Conservation (phyloP, 2,113 vertebrate genomes). For the Actinemys pallida region DNA sequence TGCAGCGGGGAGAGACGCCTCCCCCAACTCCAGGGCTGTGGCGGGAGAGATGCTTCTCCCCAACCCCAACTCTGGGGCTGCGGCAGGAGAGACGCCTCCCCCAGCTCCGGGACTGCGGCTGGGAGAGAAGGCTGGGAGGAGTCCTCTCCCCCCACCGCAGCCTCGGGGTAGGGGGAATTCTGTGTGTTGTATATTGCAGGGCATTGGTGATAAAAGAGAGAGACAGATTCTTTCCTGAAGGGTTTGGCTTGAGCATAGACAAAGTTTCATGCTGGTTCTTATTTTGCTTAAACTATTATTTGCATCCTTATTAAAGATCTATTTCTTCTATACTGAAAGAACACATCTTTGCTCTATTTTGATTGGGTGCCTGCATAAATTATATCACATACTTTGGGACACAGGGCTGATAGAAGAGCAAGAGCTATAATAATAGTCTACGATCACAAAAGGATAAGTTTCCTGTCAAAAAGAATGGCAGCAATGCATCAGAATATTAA, state of each 20-base stretch:
- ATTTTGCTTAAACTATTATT: background rate
- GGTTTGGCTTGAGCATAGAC: slow-evolving; percentile 10
- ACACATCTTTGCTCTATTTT: slow-evolving; percentile 1
- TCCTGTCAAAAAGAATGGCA: slow-evolving; percentile 34
- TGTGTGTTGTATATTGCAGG: background rate
- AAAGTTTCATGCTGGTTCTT: background rate
- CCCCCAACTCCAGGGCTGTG: too few relatives aligned
- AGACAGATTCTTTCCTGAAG: background rate
- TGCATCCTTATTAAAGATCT: slow-evolving; percentile 26
- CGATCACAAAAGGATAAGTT: slow-evolving; percentile 27
- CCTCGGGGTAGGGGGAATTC: too few relatives aligned
- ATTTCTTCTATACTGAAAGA: background rate
- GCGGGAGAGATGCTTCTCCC: too few relatives aligned
- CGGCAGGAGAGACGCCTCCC: too few relatives aligned
- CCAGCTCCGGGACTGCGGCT: too few relatives aligned
- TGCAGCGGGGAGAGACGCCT: too few relatives aligned
- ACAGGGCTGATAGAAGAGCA: background rate
- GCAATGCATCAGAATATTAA: slow-evolving; percentile 40
- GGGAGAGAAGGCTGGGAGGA: too few relatives aligned
- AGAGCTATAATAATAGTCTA: slow-evolving; percentile 5
- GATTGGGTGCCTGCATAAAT: slow-evolving; percentile 49
- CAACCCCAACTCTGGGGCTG: too few relatives aligned
- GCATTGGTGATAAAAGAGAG: background rate
- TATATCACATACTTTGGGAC: slow-evolving; percentile 54
- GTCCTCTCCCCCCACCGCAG: too few relatives aligned